phyloP scores from a whole-genome alignment of 2,797 vertebrate genomes.

The Nyctalus aviator region DNA sequence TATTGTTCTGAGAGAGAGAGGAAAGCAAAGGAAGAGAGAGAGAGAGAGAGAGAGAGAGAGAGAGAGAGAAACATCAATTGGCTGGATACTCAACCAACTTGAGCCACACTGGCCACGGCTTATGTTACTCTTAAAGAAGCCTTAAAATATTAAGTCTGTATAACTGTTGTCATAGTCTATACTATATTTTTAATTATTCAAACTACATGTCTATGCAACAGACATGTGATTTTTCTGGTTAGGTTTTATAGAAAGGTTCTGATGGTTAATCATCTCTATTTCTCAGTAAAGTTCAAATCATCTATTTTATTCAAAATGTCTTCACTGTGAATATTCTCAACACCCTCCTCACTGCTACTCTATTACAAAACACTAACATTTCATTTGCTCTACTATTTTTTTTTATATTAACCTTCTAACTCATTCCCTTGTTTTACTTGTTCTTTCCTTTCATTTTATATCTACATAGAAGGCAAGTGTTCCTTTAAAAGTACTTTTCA shows the following conservation, averaged over 20 bases:
- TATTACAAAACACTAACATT: neutral
- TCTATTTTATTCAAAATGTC: neutral
- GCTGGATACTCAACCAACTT: neutral
- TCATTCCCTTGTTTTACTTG: neutral
- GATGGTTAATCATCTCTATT: neutral
- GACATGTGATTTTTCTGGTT: neutral
- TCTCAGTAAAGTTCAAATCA: neutral
- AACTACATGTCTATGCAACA: neutral
- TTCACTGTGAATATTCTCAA: neutral
- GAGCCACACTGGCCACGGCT: neutral
- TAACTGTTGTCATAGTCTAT: neutral
- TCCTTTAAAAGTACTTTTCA: neutral
- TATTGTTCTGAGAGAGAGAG: neutral
- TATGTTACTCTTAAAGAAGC: neutral
- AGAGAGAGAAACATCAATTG: neutral
- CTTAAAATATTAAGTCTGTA: neutral
- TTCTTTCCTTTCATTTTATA: neutral
- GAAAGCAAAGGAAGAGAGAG: neutral
- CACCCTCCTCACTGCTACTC: too few species aligned
- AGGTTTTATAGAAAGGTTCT: neutral
- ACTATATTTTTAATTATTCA: neutral
- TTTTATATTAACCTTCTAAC: neutral
- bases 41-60: neutral
- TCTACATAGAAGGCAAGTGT: neutral
- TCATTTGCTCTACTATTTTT: neutral